phyloP scores from a whole-genome alignment of 2,113 vertebrate genomes.

The cattle (Bos taurus) region DNA sequence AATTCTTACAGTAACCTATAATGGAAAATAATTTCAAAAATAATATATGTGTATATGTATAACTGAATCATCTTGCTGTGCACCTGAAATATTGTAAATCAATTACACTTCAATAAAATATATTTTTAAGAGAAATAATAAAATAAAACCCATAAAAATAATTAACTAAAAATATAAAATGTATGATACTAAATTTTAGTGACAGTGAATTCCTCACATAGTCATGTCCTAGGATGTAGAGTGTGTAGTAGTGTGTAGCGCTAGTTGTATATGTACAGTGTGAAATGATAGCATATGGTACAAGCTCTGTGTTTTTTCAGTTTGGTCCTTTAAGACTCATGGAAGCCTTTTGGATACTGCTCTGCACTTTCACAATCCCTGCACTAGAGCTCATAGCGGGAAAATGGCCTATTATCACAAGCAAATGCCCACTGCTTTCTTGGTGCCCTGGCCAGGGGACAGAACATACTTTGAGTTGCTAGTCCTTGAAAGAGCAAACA shows the following conservation, averaged over 20 bases:
- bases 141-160: background rate
- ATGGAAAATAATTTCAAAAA: background rate
- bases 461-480: background rate
- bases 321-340: background rate
- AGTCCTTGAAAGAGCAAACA: slow-evolving; percentile 41
- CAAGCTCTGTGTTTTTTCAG: background rate
- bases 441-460: background rate
- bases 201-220: background rate
- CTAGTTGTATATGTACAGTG: background rate
- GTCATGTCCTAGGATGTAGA: background rate
- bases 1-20: background rate
- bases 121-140: background rate
- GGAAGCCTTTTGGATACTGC: background rate
- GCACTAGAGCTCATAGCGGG: background rate
- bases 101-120: background rate
- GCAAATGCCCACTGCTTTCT: background rate
- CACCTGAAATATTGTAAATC: background rate
- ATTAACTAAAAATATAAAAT: background rate
- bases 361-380: background rate
- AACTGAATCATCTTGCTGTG: background rate
- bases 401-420: background rate
- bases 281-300: background rate
- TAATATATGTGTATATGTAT: background rate
- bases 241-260: background rate
- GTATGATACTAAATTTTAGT: background rate